Evolutionary conservation across 2,888 invertebrate genomes (phyloP).

Genomic region (Itoplectis maculator): DNA sequence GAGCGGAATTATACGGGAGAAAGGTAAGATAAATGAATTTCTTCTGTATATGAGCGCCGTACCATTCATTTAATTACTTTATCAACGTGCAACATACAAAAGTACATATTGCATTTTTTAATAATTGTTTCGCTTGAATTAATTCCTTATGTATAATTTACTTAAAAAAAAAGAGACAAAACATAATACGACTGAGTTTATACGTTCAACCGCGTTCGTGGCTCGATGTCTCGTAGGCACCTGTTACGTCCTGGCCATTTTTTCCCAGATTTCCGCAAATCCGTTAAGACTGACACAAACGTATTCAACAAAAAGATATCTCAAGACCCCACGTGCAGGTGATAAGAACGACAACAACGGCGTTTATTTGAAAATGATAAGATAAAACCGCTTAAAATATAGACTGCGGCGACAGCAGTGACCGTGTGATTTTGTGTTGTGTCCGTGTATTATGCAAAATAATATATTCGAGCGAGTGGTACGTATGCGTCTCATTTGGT

Average conservation of each 20-base stretch:
- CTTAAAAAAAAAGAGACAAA: constrained; percentile 7
- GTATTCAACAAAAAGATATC: constrained; percentile 46
- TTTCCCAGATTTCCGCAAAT: no score
- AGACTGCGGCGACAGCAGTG: not conserved
- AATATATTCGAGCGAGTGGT: constrained; percentile 68
- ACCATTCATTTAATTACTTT: constrained; percentile 50
- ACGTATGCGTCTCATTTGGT: constrained; percentile 72
- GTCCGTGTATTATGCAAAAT: constrained; percentile 21
- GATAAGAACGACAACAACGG: constrained; percentile 9
- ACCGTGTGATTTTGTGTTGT: constrained; percentile 6
- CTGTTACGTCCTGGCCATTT: not conserved
- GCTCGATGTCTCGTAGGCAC: not conserved
- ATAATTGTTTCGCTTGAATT: constrained; percentile 36
- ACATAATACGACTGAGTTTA: not conserved
- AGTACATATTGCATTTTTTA: constrained; percentile 57
- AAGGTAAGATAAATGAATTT: constrained; percentile 6
- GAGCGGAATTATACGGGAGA: not conserved
- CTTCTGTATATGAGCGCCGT: constrained; percentile 43
- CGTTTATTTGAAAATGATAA: not conserved
- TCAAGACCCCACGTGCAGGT: constrained; percentile 52
- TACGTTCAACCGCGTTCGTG: constrained; percentile 13
- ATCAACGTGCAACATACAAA: constrained; percentile 60
- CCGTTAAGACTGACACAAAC: constrained; percentile 50
- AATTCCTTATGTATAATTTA: constrained; percentile 31
- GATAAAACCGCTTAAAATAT: not conserved